A percentile compares a stretch with the other conserved stretches of the same genome.
These are phyloP conservation scores for Pseudachorutes palmiensis DNA, from an alignment of 1,140 invertebrate genomes.

Conservation along the genomic window DNA sequence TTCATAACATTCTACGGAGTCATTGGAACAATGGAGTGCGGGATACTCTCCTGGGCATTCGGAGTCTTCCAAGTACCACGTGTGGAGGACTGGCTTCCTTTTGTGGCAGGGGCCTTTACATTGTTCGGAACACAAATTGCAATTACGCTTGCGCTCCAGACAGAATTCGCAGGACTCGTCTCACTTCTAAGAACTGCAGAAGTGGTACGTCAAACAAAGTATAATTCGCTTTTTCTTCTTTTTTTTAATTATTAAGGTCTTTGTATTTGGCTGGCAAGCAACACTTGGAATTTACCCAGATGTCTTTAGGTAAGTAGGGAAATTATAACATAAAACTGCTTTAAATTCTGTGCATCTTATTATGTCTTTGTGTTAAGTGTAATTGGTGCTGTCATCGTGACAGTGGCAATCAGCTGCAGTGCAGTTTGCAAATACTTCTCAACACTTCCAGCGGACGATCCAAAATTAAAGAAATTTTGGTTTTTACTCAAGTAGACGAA, in stretches of 20 bases:
- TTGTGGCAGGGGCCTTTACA: neutral
- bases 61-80: neutral
- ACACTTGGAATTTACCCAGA: neutral
- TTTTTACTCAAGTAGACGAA: neutral
- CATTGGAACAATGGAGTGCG: neutral
- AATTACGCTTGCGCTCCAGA: neutral
- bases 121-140: neutral
- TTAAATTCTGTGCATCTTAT: too few relatives aligned
- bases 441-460: neutral
- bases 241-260: neutral
- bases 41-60: neutral
- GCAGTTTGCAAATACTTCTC: neutral
- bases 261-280: neutral
- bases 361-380: neutral
- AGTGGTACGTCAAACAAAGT: neutral
- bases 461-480: neutral
- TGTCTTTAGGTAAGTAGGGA: neutral
- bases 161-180: neutral
- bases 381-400: neutral
- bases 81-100: neutral
- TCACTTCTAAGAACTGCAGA: neutral
- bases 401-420: neutral
- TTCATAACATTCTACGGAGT: neutral
- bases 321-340: neutral
- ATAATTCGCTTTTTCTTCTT: neutral